Base-by-base conservation (phyloP, 2,797 vertebrate genomes). In the Rhadinocentrus ornatus region DNA sequence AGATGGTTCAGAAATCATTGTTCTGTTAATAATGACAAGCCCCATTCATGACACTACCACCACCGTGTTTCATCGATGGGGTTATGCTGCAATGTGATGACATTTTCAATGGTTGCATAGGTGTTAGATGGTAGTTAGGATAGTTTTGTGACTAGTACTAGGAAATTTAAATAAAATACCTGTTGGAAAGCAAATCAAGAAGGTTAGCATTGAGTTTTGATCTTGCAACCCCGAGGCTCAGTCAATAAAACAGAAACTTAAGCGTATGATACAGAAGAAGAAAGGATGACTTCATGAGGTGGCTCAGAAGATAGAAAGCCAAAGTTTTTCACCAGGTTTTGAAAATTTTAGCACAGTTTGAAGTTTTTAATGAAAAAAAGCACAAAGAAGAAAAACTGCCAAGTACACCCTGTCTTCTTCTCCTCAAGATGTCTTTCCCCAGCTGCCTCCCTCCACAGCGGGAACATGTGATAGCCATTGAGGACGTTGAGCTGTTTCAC, bases 401-500 rank as follows among this genome's bases (percentile, higher is more conserved):
- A 22, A 57, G 73, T 8, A 82, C 67, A 71, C 46, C 73, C 65
- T 22, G 62, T 74, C 80, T 73, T 55, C 37, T 57, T 85, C 77
- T 76, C 66, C 29, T 82, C 77, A 80, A 86, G 84, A 86, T 87
- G 87, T 81, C 75, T 73, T 71, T 88, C 82, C 71, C 65, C 71
- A 46, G 71, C 71, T 77, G 80, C 78, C 83, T 85, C 85, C 79
- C 78, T 91, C 84, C 84, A 79, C 86, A 71, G 90, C 83, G 72
- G 82, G 86, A 92, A 90, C 90, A 93, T 90, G 87, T 91, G 93
- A 92, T 89, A 91, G 82, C 89, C 88, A 92, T 91, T 83, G 87
- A 92, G 80, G 82, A 85, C 84, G 77, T 79, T 57, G 87, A 86
- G 81, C 84, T 80, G 89, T 83, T 92, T 88, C 81, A 76, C 86